Conservation (phyloP, 2,797 vertebrate genomes). For the Microctenopoma lineatum region DNA sequence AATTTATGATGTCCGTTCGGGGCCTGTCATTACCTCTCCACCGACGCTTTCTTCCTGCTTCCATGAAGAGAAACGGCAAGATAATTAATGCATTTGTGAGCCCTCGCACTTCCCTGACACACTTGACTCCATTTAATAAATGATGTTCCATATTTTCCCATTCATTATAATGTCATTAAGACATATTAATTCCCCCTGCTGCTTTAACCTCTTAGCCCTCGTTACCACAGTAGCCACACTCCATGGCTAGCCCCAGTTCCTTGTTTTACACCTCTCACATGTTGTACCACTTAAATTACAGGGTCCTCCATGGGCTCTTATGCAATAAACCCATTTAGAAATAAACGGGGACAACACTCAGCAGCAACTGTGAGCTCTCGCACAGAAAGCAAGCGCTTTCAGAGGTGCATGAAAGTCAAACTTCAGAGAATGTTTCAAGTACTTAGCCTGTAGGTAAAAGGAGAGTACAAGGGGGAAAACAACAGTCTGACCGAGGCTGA, state of each 20-base stretch:
- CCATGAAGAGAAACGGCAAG: constrained; percentile 67
- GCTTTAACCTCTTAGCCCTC: constrained; percentile 82
- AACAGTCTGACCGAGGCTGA: constrained; percentile 71
- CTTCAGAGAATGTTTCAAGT: constrained; percentile 65
- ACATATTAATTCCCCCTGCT: constrained; percentile 84
- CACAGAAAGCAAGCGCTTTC: constrained; percentile 39
- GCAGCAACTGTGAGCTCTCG: constrained; percentile 17
- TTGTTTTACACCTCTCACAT: constrained; percentile 71
- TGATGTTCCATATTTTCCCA: constrained; percentile 83
- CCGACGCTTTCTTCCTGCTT: constrained; percentile 61
- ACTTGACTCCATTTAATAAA: constrained; percentile 87
- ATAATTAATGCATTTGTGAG: constrained; percentile 84
- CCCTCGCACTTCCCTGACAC: constrained; percentile 81
- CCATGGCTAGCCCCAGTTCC: constrained; percentile 60
- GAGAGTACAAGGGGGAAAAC: constrained; percentile 43
- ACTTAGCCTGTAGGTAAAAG: constrained; percentile 70
- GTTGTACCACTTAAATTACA: constrained; percentile 71
- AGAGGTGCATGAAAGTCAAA: constrained; percentile 71
- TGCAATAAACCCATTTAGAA: constrained; percentile 69
- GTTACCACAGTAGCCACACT: constrained; percentile 68
- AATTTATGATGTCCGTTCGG: constrained; percentile 77
- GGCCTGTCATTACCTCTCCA: constrained; percentile 76
- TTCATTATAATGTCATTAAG: constrained; percentile 88
- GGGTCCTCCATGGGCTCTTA: constrained; percentile 62
- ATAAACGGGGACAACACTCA: constrained; percentile 71